A percentile compares a stretch with the other conserved stretches of the same genome.
phyloP scores from a whole-genome alignment of 2,888 invertebrate species.

The Eudasyphora cyanicolor region DNA sequence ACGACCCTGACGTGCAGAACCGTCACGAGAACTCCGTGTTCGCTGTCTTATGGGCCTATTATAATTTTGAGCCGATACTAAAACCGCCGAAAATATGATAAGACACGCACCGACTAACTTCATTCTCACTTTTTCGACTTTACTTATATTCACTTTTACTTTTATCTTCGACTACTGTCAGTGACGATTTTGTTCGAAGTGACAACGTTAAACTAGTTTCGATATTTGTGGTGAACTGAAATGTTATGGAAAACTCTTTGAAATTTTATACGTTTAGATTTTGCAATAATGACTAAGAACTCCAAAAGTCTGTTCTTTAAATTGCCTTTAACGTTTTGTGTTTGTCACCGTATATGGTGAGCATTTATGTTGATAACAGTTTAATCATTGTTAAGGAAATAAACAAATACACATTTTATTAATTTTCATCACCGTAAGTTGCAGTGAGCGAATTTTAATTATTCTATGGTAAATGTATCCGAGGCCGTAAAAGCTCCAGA shows the following conservation, averaged over 20 bases:
- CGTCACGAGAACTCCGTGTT: not conserved
- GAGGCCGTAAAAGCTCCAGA: too few species aligned
- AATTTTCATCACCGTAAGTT: too few species aligned
- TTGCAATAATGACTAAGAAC: too few species aligned
- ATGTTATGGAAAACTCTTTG: constrained; percentile 27
- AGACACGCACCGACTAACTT: not conserved
- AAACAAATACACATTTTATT: too few species aligned
- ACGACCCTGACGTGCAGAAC: constrained; percentile 50
- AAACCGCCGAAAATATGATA: not conserved
- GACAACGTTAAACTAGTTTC: constrained; percentile 37
- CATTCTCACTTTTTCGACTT: too few species aligned
- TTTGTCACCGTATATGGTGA: too few species aligned
- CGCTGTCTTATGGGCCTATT: not conserved
- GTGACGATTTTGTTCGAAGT: not conserved
- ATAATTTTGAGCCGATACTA: constrained; percentile 41
- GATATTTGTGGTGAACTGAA: not conserved
- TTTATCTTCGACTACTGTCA: not conserved
- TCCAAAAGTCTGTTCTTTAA: too few species aligned
- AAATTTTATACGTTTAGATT: not conserved
- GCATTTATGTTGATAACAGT: too few species aligned
- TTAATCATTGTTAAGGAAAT: too few species aligned
- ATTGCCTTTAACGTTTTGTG: too few species aligned
- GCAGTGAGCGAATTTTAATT: too few species aligned
- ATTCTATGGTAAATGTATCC: too few species aligned
- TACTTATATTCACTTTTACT: constrained; percentile 33